These are phyloP conservation scores for Eonycteris spelaea DNA, from an alignment of 2,113 vertebrate species.

Conservation along the genomic window DNA sequence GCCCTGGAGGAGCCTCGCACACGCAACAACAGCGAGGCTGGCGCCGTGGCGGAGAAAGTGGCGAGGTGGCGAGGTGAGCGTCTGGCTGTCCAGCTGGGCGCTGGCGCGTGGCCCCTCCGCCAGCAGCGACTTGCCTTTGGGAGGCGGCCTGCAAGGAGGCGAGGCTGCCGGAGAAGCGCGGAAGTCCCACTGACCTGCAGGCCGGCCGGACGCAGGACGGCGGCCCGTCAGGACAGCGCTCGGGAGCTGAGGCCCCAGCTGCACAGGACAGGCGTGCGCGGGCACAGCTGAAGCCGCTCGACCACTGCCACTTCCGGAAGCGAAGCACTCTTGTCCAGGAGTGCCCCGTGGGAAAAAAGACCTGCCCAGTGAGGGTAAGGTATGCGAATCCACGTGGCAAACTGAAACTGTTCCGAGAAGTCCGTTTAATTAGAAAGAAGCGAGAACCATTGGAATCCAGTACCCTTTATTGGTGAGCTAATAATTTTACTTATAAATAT, in stretches of 20 bases:
- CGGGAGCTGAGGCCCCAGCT: conserved; percentile 9
- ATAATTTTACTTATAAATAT: not conserved
- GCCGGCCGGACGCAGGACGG: not conserved
- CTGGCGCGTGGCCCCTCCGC: too few relatives aligned
- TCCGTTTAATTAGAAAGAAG: not conserved
- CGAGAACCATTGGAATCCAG: not conserved
- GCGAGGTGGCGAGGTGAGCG: too few relatives aligned
- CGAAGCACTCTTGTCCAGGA: not conserved
- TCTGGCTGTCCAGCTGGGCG: too few relatives aligned
- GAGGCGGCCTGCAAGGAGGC: not conserved
- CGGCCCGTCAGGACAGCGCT: not conserved
- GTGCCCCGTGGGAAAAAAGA: not conserved
- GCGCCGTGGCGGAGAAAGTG: too few relatives aligned
- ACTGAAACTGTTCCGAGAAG: not conserved
- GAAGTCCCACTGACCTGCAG: not conserved
- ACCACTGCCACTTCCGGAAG: not conserved
- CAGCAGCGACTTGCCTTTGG: not conserved
- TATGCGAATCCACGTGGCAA: not conserved
- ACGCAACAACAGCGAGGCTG: not conserved
- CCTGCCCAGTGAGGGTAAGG: not conserved
- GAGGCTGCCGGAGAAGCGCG: not conserved
- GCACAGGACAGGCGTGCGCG: not conserved
- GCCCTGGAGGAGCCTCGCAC: not conserved
- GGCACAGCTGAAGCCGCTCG: not conserved
- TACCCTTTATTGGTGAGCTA: not conserved